phyloP scores from a whole-genome alignment of 2,888 invertebrate species.

The Ligdia adustata region DNA sequence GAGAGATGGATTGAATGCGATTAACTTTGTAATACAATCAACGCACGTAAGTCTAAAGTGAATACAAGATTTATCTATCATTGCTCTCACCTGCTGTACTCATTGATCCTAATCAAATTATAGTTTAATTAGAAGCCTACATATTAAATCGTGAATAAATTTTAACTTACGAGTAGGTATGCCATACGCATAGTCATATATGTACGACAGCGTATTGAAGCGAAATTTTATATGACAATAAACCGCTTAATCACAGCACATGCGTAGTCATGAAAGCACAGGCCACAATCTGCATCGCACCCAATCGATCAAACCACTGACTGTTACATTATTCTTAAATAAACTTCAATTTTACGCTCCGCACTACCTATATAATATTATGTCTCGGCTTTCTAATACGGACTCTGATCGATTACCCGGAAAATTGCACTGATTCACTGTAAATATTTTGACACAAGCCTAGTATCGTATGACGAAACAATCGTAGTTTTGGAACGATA shows the following conservation, averaged over 20 bases:
- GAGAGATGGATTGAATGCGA: no score
- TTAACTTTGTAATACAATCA: no score
- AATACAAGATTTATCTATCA: no score
- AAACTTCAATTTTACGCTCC: slow-evolving; percentile 73
- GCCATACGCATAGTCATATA: no score
- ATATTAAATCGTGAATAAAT: background rate
- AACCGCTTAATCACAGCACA: slow-evolving; percentile 23
- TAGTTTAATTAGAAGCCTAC: no score
- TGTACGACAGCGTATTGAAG: no score
- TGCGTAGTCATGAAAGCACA: slow-evolving; percentile 25
- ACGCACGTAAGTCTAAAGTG: no score
- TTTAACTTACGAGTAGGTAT: no score
- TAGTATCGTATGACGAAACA: slow-evolving; percentile 78
- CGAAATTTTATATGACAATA: slow-evolving; percentile 9
- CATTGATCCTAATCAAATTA: no score
- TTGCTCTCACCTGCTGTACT: no score
- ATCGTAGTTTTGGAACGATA: slow-evolving; percentile 62
- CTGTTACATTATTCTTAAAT: slow-evolving; percentile 54
- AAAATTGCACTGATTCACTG: slow-evolving; percentile 72
- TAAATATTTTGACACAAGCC: slow-evolving; percentile 79
- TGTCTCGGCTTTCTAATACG: slow-evolving; percentile 59
- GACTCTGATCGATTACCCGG: slow-evolving; percentile 72
- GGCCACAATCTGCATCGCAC: slow-evolving; percentile 29
- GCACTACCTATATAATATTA: no score
- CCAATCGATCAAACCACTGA: slow-evolving; percentile 37